Evolutionary conservation across 2,113 vertebrate species (phyloP).

Genomic region (Gnathonemus echidnorhynchus): DNA sequence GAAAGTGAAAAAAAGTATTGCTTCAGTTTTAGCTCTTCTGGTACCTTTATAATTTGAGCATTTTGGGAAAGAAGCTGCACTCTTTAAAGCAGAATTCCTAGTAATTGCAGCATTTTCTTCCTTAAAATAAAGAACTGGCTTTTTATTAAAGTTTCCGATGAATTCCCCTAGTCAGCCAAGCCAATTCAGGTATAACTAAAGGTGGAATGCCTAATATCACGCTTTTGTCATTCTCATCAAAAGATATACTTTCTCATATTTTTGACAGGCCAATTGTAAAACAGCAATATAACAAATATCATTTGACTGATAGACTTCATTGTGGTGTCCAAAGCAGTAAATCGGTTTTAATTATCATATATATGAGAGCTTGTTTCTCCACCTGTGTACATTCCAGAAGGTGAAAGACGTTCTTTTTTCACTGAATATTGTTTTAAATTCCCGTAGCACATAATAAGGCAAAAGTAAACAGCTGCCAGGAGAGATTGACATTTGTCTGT

Average conservation of each 20-base stretch:
- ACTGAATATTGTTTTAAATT: background rate
- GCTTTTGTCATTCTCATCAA: background rate
- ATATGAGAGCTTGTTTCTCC: background rate
- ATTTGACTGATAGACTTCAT: background rate
- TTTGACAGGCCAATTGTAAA: background rate
- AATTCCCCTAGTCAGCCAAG: background rate
- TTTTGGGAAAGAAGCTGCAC: background rate
- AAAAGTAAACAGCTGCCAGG: background rate
- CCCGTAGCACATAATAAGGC: background rate
- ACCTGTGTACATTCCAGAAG: background rate
- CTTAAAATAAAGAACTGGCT: background rate
- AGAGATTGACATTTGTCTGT: background rate
- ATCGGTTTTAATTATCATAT: background rate
- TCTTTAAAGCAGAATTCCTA: background rate
- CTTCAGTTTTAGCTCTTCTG: background rate
- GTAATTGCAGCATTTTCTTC: background rate
- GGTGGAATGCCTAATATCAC: background rate
- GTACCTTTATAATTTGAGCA: background rate
- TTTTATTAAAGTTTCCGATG: background rate
- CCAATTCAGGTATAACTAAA: background rate
- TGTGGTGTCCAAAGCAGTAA: background rate
- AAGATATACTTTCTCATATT: background rate
- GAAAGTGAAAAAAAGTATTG: background rate
- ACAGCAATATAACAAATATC: background rate
- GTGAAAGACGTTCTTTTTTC: background rate